Evolutionary conservation across 2,888 invertebrate species (phyloP).

Genomic region (Agrochola litura): DNA sequence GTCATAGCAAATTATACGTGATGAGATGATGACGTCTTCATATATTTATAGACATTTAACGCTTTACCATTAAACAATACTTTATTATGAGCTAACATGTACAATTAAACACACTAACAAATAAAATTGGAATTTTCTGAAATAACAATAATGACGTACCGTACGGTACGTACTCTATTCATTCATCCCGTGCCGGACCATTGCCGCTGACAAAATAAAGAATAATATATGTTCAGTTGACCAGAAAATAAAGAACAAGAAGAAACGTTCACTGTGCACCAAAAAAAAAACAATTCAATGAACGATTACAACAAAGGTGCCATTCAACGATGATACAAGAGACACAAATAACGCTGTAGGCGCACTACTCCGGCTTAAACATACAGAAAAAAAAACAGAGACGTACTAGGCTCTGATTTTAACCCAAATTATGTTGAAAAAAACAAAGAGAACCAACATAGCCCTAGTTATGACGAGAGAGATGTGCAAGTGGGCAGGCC

Average conservation of each 20-base stretch:
- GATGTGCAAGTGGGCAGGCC: no score
- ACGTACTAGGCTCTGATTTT: no score
- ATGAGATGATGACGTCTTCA: neutral
- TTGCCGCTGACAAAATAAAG: conserved; percentile 13
- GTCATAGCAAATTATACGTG: neutral
- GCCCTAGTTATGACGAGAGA: neutral
- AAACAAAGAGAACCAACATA: neutral
- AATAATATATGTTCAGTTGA: conserved; percentile 21
- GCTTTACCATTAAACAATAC: neutral
- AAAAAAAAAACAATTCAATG: conserved; percentile 35
- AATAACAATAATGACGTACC: neutral
- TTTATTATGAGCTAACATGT: neutral
- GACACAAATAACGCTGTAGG: conserved; percentile 1
- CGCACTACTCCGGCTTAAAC: no score
- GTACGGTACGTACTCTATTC: conserved; percentile 3
- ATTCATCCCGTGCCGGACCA: conserved; percentile 7
- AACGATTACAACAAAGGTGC: conserved; percentile 33
- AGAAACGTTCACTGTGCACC: neutral
- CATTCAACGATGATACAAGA: conserved; percentile 23
- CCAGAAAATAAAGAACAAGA: conserved; percentile 31
- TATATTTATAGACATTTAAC: neutral
- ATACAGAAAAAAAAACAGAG: neutral
- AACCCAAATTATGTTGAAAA: neutral
- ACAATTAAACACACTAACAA: neutral
- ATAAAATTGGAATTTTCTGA: neutral